phyloP scores from a whole-genome alignment of 1,140 invertebrate species.

The Thaumetopoea pityocampa region DNA sequence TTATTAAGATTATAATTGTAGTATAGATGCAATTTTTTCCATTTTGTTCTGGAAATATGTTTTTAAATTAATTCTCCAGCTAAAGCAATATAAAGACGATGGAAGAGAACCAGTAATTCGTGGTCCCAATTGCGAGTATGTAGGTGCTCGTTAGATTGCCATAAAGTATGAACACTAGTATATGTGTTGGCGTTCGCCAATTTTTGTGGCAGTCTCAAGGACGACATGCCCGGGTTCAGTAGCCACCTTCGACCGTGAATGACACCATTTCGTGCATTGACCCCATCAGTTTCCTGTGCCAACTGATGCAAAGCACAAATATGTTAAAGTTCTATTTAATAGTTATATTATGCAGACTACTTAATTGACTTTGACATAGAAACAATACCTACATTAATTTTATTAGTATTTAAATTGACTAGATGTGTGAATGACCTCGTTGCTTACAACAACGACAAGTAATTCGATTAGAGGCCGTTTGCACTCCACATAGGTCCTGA shows the following conservation, averaged over 20 bases:
- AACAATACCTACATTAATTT: slow-evolving; percentile 52
- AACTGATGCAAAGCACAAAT: slow-evolving; percentile 44
- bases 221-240: slow-evolving; percentile 61
- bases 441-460: slow-evolving; percentile 17
- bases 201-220: slow-evolving; percentile 64
- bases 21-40: no score
- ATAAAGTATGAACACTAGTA: slow-evolving; percentile 19
- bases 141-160: slow-evolving; percentile 25
- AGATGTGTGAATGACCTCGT: slow-evolving; percentile 31
- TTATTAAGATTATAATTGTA: no score
- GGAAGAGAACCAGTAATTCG: slow-evolving; percentile 32
- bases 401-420: slow-evolving; percentile 49
- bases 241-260: slow-evolving; percentile 65
- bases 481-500: no score
- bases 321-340: slow-evolving; percentile 41
- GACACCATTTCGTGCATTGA: slow-evolving; percentile 69
- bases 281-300: slow-evolving; percentile 61
- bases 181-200: slow-evolving; percentile 52
- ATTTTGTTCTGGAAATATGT: no score
- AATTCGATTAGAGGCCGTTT: slow-evolving; percentile 1
- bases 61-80: no score
- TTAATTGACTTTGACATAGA: slow-evolving; percentile 53
- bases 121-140: slow-evolving; percentile 18
- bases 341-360: slow-evolving; percentile 30
- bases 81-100: no score